A percentile compares a stretch with the other conserved stretches of the same genome.
phyloP scores from a whole-genome alignment of 2,888 invertebrate species.

The Drosophila dives region DNA sequence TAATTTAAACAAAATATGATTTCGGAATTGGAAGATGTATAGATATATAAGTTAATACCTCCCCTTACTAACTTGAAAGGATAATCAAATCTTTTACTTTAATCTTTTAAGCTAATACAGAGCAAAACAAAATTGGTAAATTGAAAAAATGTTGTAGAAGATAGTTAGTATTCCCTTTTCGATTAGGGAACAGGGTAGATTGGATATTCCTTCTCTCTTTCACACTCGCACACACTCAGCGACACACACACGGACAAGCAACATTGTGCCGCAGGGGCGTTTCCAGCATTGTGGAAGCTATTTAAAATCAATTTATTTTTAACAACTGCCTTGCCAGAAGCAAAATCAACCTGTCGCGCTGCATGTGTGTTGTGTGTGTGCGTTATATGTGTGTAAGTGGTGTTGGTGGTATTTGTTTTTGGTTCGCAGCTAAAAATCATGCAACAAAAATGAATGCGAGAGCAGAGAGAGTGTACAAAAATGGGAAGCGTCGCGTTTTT shows the following conservation, averaged over 20 bases:
- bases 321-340: constrained; percentile 69
- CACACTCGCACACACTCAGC: constrained; percentile 10
- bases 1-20: background rate
- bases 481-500: constrained; percentile 25
- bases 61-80: background rate
- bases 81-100: background rate
- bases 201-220: constrained; percentile 8
- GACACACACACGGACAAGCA: constrained; percentile 8
- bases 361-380: constrained; percentile 17
- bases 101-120: background rate
- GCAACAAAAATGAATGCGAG: background rate
- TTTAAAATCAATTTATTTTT: constrained; percentile 80
- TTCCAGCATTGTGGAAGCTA: constrained; percentile 67
- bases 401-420: constrained; percentile 30
- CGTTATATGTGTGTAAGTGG: constrained; percentile 2
- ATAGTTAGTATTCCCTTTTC: background rate
- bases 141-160: background rate
- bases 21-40: background rate
- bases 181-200: constrained; percentile 1
- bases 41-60: background rate
- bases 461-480: background rate
- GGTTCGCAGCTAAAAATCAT: constrained; percentile 49
- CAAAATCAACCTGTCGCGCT: constrained; percentile 70
- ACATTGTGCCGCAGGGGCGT: constrained; percentile 30
- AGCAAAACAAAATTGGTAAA: background rate